A percentile compares a stretch with the other conserved stretches of the same genome.
These are phyloP conservation scores for Diachrysia chrysitis DNA, from an alignment of 2,888 invertebrate genomes.

Conservation along the genomic window DNA sequence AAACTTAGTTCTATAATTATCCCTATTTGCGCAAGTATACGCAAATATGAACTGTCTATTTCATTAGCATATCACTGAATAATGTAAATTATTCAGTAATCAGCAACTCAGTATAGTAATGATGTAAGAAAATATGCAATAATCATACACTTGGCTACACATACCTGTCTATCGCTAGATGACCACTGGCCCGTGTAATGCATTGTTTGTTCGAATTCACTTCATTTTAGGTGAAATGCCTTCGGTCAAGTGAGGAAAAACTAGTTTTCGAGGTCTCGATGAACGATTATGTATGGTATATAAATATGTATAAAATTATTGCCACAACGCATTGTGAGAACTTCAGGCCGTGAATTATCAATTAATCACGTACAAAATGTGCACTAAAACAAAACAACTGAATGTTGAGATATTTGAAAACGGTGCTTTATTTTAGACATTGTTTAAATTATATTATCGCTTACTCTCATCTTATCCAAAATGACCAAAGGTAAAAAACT, in stretches of 20 bases:
- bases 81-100: conserved; percentile 44
- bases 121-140: conserved; percentile 68
- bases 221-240: conserved; percentile 37
- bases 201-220: conserved; percentile 56
- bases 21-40: conserved; percentile 17
- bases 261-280: conserved; percentile 14
- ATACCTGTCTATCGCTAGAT: conserved; percentile 66
- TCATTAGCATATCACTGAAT: conserved; percentile 46
- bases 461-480: background rate
- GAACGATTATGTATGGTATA: conserved; percentile 16
- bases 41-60: conserved; percentile 26
- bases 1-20: conserved; percentile 5
- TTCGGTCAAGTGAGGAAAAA: conserved; percentile 31
- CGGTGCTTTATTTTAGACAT: background rate
- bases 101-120: conserved; percentile 53
- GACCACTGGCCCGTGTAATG: conserved; percentile 69
- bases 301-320: conserved; percentile 19
- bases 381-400: background rate
- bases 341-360: conserved; percentile 6
- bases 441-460: background rate
- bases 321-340: conserved; percentile 24
- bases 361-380: background rate
- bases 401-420: background rate
- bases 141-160: conserved; percentile 68
- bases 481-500: background rate